A percentile compares a stretch with the other conserved stretches of the same genome.
These are phyloP conservation scores for Aporrectodea caliginosa DNA, from an alignment of 1,140 invertebrate genomes.

Conservation along the genomic window DNA sequence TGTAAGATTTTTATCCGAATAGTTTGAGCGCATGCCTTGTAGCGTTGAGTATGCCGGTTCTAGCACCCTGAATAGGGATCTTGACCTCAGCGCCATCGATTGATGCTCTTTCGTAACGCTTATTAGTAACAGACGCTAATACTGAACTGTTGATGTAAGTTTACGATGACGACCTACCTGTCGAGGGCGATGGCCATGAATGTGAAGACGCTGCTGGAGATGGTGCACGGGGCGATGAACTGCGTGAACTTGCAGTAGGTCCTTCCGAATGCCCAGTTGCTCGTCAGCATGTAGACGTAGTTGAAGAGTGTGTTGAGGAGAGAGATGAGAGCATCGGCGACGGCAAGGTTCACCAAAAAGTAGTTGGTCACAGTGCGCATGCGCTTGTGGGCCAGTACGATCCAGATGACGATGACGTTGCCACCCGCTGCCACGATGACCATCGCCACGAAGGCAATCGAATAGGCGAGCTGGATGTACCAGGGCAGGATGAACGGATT, in stretches of 20 bases:
- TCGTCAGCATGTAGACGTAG: conserved; percentile 79
- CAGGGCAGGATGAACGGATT: conserved; percentile 27
- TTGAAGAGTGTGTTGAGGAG: conserved; percentile 89
- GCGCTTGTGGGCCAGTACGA: conserved; percentile 76
- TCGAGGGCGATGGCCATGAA: conserved; percentile 92
- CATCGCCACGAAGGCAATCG: conserved; percentile 74
- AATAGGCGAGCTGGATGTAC: conserved; percentile 29
- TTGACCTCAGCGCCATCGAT: too few relatives aligned
- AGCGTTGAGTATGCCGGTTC: too few relatives aligned
- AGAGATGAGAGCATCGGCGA: conserved; percentile 87
- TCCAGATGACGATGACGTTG: conserved; percentile 92
- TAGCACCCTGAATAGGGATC: too few relatives aligned
- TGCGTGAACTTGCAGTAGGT: conserved; percentile 81
- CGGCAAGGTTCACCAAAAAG: conserved; percentile 87
- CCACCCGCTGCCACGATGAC: conserved; percentile 85
- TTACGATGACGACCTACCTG: conserved; percentile 86
- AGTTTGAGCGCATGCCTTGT: too few relatives aligned
- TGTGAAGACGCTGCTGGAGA: conserved; percentile 84
- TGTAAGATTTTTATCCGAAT: too few relatives aligned
- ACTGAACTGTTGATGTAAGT: too few relatives aligned
- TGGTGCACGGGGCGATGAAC: conserved; percentile 82
- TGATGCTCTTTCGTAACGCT: too few relatives aligned
- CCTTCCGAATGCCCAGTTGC: conserved; percentile 76
- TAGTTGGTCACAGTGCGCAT: conserved; percentile 96
- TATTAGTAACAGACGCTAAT: too few relatives aligned